Conservation (phyloP, 1,140 invertebrate genomes). For the Aphis gossypii region DNA sequence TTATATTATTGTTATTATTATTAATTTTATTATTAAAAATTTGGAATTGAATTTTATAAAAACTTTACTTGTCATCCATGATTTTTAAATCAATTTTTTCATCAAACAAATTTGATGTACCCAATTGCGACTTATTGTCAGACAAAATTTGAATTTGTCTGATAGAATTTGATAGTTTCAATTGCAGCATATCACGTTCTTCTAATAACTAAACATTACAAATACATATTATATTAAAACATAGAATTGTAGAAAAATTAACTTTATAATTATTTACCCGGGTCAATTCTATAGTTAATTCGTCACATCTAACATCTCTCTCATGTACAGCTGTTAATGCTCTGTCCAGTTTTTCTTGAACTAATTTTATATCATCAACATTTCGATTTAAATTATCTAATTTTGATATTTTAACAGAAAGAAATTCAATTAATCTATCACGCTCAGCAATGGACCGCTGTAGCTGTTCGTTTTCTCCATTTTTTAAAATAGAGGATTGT, state of each 20-base stretch:
- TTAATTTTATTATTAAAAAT: background rate
- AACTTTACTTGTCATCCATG: conserved; percentile 30
- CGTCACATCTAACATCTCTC: conserved; percentile 85
- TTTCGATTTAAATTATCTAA: conserved; percentile 30
- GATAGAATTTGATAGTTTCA: conserved; percentile 80
- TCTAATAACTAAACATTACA: conserved; percentile 70
- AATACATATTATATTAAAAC: conserved; percentile 27
- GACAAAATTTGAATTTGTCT: conserved; percentile 62
- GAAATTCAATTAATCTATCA: conserved; percentile 44
- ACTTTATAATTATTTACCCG: conserved; percentile 65
- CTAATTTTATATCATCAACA: conserved; percentile 6
- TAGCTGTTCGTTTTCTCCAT: conserved; percentile 22
- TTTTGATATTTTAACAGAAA: conserved; percentile 43
- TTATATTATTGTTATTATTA: too few relatives aligned
- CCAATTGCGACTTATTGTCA: background rate
- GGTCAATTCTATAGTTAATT: conserved; percentile 84
- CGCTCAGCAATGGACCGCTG: conserved; percentile 42
- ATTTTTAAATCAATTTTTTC: background rate
- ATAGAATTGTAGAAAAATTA: background rate
- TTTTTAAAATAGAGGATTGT: background rate
- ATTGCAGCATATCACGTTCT: conserved; percentile 82
- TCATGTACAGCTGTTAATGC: conserved; percentile 86
- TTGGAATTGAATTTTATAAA: background rate
- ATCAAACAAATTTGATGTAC: background rate
- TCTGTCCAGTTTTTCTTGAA: conserved; percentile 74